These are phyloP conservation scores for Raphicerus campestris DNA, from an alignment of 2,113 vertebrate genomes.

Conservation along the genomic window DNA sequence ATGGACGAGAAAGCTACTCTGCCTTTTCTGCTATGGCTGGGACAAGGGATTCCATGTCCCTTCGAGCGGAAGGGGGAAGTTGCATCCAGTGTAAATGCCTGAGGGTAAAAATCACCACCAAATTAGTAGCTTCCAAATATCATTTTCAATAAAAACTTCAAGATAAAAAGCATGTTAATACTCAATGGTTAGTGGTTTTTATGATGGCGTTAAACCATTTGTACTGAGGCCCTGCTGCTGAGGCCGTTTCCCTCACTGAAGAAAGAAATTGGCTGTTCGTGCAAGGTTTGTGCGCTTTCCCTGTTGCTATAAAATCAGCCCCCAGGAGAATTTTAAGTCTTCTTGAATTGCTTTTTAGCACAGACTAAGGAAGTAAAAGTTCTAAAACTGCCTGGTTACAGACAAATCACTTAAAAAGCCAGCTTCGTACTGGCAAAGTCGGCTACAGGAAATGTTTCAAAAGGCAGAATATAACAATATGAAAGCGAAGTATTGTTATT, in stretches of 20 bases:
- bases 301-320: slow-evolving; percentile 80
- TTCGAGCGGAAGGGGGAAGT: neutral
- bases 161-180: slow-evolving; percentile 74
- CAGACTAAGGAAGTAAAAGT: slow-evolving; percentile 81
- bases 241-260: slow-evolving; percentile 70
- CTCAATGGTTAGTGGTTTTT: slow-evolving; percentile 77
- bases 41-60: neutral
- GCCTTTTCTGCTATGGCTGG: too few species aligned
- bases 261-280: slow-evolving; percentile 75
- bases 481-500: slow-evolving; percentile 65
- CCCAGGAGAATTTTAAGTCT: slow-evolving; percentile 78
- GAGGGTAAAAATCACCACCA: slow-evolving; percentile 61
- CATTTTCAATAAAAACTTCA: slow-evolving; percentile 73
- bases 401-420: slow-evolving; percentile 82
- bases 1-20: neutral
- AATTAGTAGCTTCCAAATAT: slow-evolving; percentile 79
- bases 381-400: slow-evolving; percentile 82
- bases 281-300: slow-evolving; percentile 73
- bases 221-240: slow-evolving; percentile 52
- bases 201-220: slow-evolving; percentile 75
- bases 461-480: slow-evolving; percentile 66
- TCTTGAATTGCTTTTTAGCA: slow-evolving; percentile 80
- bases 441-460: slow-evolving; percentile 78
- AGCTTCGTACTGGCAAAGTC: slow-evolving; percentile 76
- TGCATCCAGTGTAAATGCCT: neutral